These are phyloP conservation scores for Sylvia atricapilla DNA, from an alignment of 2,113 vertebrate genomes.

Conservation along the genomic window DNA sequence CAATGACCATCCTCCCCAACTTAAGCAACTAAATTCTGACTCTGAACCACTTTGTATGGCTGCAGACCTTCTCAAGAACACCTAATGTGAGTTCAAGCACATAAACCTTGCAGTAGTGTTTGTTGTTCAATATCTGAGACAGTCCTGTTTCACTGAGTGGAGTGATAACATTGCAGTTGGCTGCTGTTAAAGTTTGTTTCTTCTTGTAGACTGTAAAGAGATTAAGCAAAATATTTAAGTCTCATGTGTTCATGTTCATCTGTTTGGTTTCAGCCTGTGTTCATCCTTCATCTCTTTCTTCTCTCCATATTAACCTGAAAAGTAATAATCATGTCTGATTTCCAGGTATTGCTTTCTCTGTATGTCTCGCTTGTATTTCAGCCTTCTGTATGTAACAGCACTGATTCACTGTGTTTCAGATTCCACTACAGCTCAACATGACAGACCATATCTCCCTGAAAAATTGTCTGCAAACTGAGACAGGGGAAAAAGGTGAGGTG, in stretches of 20 bases:
- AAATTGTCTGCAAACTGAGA: neutral
- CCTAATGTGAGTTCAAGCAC: neutral
- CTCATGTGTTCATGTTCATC: neutral
- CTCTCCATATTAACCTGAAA: neutral
- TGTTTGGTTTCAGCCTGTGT: neutral
- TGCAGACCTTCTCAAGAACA: neutral
- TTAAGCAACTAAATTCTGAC: neutral
- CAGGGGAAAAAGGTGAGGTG: neutral
- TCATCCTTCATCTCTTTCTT: neutral
- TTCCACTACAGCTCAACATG: neutral
- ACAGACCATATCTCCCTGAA: neutral
- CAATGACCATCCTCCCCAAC: neutral
- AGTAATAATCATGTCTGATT: neutral
- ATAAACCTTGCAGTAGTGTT: neutral
- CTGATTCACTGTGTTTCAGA: neutral
- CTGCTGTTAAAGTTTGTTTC: neutral
- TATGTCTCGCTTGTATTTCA: neutral
- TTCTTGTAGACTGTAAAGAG: neutral
- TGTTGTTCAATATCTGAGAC: neutral
- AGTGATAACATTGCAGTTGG: fast-evolving
- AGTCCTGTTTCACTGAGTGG: neutral
- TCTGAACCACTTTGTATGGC: too few species aligned
- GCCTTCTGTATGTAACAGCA: neutral
- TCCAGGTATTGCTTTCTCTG: neutral
- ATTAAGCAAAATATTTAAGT: neutral